A percentile compares a stretch with the other conserved stretches of the same genome.
Conservation (phyloP, 2,797 vertebrate genomes). For the Poeciliopsis gracilis region DNA sequence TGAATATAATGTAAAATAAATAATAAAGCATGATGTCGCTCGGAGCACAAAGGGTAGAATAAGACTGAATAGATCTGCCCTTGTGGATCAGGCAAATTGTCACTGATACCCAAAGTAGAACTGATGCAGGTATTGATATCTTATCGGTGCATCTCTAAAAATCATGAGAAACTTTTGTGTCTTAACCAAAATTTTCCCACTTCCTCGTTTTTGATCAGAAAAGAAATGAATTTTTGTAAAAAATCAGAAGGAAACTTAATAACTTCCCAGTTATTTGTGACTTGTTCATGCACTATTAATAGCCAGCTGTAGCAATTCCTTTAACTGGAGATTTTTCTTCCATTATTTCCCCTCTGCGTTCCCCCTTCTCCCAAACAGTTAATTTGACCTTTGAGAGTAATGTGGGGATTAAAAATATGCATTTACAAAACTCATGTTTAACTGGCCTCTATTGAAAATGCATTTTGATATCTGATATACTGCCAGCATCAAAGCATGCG, state of each 20-base stretch:
- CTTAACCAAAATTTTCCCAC: background rate
- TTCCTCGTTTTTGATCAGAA: background rate
- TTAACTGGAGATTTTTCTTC: constrained; percentile 38
- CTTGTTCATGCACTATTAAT: constrained; percentile 56
- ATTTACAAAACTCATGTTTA: constrained; percentile 12
- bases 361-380: background rate
- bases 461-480: background rate
- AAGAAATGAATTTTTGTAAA: background rate
- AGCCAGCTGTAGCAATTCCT: constrained; percentile 46
- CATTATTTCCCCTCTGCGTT: constrained; percentile 39
- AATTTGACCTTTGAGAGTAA: constrained; percentile 21
- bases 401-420: constrained; percentile 17
- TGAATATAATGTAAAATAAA: too few relatives aligned
- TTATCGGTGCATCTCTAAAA: too few relatives aligned
- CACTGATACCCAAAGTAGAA: too few relatives aligned
- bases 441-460: background rate
- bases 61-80: too few relatives aligned
- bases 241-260: background rate
- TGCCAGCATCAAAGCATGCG: background rate
- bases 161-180: background rate
- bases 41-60: too few relatives aligned
- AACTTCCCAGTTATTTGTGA: background rate
- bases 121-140: too few relatives aligned
- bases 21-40: too few relatives aligned
- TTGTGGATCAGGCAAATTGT: too few relatives aligned